A percentile compares a stretch with the other conserved stretches of the same genome.
Conservation (phyloP, 2,888 invertebrate genomes). For the Cryptophagus acutangulus region DNA sequence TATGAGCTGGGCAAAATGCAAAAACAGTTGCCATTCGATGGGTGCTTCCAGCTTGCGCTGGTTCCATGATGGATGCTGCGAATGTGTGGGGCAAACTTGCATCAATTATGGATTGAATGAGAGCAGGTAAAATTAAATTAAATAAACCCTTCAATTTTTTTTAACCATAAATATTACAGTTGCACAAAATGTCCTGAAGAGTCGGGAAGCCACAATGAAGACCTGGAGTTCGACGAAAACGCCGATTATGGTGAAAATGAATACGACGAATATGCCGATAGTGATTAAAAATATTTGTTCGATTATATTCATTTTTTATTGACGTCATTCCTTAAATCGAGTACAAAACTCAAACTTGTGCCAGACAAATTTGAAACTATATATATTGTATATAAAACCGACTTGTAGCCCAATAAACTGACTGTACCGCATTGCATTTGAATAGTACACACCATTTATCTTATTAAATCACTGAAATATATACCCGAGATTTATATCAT, state of each 20-base stretch:
- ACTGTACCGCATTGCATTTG: too few relatives aligned
- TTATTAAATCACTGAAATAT: too few relatives aligned
- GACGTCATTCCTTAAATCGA: neutral
- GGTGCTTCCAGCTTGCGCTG: constrained; percentile 81
- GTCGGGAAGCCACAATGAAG: constrained; percentile 1
- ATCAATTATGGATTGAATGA: constrained; percentile 87
- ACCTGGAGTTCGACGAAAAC: constrained; percentile 7
- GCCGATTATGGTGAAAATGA: constrained; percentile 11
- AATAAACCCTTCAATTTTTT: neutral
- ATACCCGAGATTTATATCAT: too few relatives aligned
- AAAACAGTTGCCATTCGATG: constrained; percentile 75
- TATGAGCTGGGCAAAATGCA: constrained; percentile 83
- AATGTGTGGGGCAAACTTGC: constrained; percentile 85
- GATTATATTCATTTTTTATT: neutral
- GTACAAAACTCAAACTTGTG: constrained; percentile 11
- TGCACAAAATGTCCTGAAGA: constrained; percentile 2
- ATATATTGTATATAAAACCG: too few relatives aligned
- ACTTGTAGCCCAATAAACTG: too few relatives aligned
- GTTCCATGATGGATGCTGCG: constrained; percentile 94
- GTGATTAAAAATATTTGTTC: constrained; percentile 8
- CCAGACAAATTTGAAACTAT: constrained; percentile 15
- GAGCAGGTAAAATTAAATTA: constrained; percentile 56
- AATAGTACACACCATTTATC: too few relatives aligned
- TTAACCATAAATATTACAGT: neutral
- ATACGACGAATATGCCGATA: constrained; percentile 9